Base-by-base conservation (phyloP, 2,797 vertebrate genomes). In the Lophura swinhoii region DNA sequence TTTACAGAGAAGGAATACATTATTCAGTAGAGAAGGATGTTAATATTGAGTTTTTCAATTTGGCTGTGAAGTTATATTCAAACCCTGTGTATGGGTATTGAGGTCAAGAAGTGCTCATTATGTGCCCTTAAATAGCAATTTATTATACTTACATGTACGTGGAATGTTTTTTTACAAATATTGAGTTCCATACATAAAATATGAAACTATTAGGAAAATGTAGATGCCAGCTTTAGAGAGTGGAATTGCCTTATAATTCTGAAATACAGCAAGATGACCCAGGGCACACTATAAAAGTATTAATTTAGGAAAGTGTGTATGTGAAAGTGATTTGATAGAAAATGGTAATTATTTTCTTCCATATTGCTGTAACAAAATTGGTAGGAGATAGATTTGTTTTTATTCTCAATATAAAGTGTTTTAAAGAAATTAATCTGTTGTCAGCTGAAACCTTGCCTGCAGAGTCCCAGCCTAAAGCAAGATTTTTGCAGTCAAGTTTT, bases 191-290 rank as follows among this genome's bases (percentile, higher is more conserved):
- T 88, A 76, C 68, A 73, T 94, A 93, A 96, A 95, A 93, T 91
- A 89, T 92, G 73, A 85, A 95, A 93, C 84, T 76, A 75, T 89
- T 93, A 92, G 0, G 0, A 78, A 92, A 83, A 94, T 75, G 28
- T 49, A 95, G 81, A 66, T 29, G 59, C 66, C 74, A 90, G 64
- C 64, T 94, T 94, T 87, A 83, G 12, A 2, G 39, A 89, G 14
- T 37, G 75, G 69, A 94, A 94, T 93, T 85, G 79, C 75, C 35
- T 91, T 93, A 87, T 89, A 93, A 94, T 94, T 94, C 90, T 88
- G 46, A 96, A 95, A 92, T 94, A 75, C 63, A 89, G 77, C 48
- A 87, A 74, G 94, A 93, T 91, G 90, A 95, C 91, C 70, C n/a
- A 73, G 60, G 82, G 76, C 87, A 82, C 69, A 33, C 62, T 84